A percentile compares a stretch with the other conserved stretches of the same genome.
Evolutionary conservation across 2,113 vertebrate genomes (phyloP).

Genomic region (Dipodomys merriami): DNA sequence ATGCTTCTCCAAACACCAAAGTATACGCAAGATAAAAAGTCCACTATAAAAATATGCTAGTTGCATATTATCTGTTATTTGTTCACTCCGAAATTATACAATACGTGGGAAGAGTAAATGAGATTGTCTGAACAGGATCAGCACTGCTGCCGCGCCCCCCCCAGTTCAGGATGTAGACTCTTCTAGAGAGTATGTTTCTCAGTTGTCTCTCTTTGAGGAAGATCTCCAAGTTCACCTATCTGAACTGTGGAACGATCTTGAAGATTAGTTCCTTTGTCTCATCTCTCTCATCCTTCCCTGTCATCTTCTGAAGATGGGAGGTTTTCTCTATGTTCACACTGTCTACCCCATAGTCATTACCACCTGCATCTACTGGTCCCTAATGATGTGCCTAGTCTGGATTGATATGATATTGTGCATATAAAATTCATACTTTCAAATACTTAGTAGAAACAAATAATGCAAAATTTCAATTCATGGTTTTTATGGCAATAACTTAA

Average conservation of each 20-base stretch:
- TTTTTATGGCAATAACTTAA: neutral
- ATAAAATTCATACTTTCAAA: neutral
- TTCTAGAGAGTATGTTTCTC: neutral
- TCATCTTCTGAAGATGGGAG: neutral
- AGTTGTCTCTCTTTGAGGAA: neutral
- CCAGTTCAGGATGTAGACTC: neutral
- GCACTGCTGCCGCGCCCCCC: neutral
- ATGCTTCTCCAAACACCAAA: neutral
- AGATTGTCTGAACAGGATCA: neutral
- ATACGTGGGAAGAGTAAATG: neutral
- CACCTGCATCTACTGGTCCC: too few relatives aligned
- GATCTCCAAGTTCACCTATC: neutral
- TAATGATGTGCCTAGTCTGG: neutral
- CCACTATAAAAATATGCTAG: neutral
- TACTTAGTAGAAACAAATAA: neutral
- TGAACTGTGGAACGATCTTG: neutral
- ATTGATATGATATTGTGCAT: neutral
- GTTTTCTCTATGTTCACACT: neutral
- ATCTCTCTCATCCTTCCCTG: neutral
- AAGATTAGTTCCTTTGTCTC: neutral
- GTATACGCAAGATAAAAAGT: neutral
- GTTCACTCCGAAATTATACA: constrained; percentile 5
- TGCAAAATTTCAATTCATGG: neutral
- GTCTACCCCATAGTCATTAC: too few relatives aligned
- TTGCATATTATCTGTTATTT: neutral